Conservation (phyloP, 2,113 vertebrate species). For the Tricholaema leucomelas region DNA sequence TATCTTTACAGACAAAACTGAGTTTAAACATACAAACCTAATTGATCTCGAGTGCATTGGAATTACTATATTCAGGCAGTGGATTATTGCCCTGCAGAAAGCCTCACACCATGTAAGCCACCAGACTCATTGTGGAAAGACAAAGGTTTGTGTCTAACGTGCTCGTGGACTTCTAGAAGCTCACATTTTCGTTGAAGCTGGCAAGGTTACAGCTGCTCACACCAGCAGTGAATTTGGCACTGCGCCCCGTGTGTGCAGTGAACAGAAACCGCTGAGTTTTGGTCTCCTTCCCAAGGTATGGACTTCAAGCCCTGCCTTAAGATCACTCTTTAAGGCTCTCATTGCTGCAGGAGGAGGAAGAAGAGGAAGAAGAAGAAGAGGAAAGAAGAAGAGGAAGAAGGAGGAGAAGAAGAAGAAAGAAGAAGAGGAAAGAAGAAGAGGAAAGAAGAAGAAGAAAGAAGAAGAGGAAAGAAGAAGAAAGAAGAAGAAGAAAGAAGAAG, state of each 20-base stretch:
- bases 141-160: constrained; percentile 65
- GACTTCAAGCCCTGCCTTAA: constrained; percentile 4
- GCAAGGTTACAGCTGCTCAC: constrained; percentile 52
- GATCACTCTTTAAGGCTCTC: background rate
- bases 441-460: too few species aligned
- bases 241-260: background rate
- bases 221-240: constrained; percentile 56
- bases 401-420: too few species aligned
- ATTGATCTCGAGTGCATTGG: constrained; percentile 68
- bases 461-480: too few species aligned
- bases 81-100: constrained; percentile 59
- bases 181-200: constrained; percentile 48
- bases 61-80: constrained; percentile 57
- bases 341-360: background rate
- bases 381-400: too few species aligned
- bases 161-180: constrained; percentile 60
- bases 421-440: too few species aligned
- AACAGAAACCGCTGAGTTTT: background rate
- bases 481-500: too few species aligned
- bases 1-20: constrained; percentile 66
- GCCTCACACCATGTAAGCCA: constrained; percentile 44
- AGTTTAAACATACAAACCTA: constrained; percentile 69
- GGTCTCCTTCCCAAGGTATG: constrained; percentile 27
- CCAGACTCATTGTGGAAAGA: constrained; percentile 62
- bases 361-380: too few species aligned